Conservation (phyloP, 2,113 vertebrate species). For the Micronisus gabar region DNA sequence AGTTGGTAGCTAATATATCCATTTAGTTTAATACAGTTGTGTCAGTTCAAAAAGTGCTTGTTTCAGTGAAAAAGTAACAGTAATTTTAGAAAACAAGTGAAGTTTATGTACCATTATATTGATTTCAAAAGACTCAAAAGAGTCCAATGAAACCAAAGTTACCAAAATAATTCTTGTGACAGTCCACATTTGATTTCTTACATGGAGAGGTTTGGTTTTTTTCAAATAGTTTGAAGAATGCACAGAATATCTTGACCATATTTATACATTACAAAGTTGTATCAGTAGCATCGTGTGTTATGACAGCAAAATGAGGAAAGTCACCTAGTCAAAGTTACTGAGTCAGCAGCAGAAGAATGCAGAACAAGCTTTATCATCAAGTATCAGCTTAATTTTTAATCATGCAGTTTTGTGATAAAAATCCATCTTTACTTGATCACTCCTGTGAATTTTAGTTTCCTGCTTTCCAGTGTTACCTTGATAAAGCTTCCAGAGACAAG, state of each 20-base stretch:
- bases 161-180: neutral
- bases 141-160: neutral
- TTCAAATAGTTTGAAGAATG: neutral
- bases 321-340: neutral
- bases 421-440: neutral
- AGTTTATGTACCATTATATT: neutral
- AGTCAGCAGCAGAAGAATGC: neutral
- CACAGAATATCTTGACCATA: neutral
- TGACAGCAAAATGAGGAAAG: neutral
- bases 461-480: conserved; percentile 55
- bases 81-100: neutral
- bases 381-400: neutral
- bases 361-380: neutral
- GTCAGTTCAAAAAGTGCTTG: neutral
- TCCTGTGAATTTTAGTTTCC: neutral
- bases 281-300: neutral
- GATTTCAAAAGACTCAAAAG: neutral
- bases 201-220: neutral
- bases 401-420: neutral
- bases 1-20: neutral
- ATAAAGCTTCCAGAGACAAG: conserved; percentile 30
- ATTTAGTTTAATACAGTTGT: neutral
- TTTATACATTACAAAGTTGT: neutral
- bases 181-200: neutral
- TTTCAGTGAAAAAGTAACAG: neutral